phyloP scores from a whole-genome alignment of 2,797 vertebrate genomes.

The Gobio occitaniae region DNA sequence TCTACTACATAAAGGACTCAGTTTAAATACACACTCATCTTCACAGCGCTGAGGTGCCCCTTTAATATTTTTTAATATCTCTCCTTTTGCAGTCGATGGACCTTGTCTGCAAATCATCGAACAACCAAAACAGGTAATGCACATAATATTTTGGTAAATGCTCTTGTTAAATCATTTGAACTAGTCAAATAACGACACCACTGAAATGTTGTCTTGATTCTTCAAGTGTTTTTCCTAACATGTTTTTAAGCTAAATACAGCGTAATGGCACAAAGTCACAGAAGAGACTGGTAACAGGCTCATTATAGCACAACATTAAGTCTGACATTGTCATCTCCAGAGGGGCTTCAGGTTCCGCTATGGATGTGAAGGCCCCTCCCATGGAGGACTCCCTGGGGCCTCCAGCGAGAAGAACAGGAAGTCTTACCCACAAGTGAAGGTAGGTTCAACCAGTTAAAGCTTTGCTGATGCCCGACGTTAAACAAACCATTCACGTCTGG shows the following conservation, averaged over 20 bases:
- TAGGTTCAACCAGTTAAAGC: conserved; percentile 66
- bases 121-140: conserved; percentile 95
- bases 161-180: background rate
- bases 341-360: conserved; percentile 97
- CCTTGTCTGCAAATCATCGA: conserved; percentile 92
- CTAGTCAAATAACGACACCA: background rate
- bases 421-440: conserved; percentile 91
- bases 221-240: background rate
- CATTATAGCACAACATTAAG: conserved; percentile 3
- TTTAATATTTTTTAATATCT: background rate
- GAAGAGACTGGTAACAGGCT: background rate
- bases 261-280: background rate
- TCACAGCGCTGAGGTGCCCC: no score
- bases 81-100: conserved; percentile 84
- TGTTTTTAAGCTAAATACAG: background rate
- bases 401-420: conserved; percentile 96
- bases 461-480: background rate
- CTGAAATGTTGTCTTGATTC: background rate
- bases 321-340: conserved; percentile 68
- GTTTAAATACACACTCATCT: no score
- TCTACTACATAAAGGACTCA: no score
- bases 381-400: conserved; percentile 91
- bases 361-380: conserved; percentile 92
- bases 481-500: background rate
- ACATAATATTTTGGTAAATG: background rate